phyloP scores from a whole-genome alignment of 2,113 vertebrate genomes.

The Macroglossus sobrinus region DNA sequence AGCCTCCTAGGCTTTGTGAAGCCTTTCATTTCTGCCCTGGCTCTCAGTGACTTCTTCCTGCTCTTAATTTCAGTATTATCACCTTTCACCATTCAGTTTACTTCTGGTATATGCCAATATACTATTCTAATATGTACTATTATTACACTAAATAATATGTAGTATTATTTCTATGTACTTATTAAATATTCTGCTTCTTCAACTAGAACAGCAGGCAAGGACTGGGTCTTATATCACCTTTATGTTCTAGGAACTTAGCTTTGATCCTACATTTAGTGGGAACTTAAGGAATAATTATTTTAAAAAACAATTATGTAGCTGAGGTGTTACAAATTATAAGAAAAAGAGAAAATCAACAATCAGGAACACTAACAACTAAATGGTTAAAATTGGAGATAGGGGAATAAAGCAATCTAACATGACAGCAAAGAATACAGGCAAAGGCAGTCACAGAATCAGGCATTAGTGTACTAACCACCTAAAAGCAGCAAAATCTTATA shows the following conservation, averaged over 20 bases:
- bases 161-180: not conserved
- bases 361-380: not conserved
- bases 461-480: not conserved
- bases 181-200: not conserved
- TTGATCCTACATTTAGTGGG: not conserved
- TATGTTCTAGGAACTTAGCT: not conserved
- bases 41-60: not conserved
- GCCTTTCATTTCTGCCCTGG: not conserved
- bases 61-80: not conserved
- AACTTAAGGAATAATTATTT: conserved; percentile 29
- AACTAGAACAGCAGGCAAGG: not conserved
- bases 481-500: not conserved
- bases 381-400: not conserved
- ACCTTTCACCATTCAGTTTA: not conserved
- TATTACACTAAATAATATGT: no score
- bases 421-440: not conserved
- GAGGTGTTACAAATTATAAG: not conserved
- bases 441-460: not conserved
- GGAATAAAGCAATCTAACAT: not conserved
- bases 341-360: not conserved
- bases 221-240: not conserved
- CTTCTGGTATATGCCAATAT: not conserved
- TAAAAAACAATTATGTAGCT: not conserved
- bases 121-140: not conserved
- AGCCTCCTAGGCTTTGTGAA: not conserved